Base-by-base conservation (phyloP, 2,113 vertebrate genomes). In the Anhinga rufa region DNA sequence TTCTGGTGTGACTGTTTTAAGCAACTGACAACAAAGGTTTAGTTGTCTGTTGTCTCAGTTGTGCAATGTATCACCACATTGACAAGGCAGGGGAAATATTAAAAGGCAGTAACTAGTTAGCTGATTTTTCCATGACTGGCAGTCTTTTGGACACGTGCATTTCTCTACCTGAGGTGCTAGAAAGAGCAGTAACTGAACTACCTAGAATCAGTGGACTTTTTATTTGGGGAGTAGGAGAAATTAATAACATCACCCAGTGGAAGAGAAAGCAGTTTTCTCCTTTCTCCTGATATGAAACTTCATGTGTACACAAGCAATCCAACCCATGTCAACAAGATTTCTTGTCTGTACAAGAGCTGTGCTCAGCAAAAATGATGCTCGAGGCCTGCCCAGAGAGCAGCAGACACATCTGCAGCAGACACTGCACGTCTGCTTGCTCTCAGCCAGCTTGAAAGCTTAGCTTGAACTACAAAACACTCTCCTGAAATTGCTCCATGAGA, bases 1-100 rank as follows among this genome's bases (percentile, higher is more conserved):
- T 92, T 92, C 64, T 83, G 88, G 76, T 71, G 88, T 26, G 86
- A 69, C 64, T 82, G 80, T 57, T 93, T 61, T 51, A 81, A 82
- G 95, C 42, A n/a, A 88, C 49, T 52, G 90, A 93, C 93, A 96
- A 44, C 75, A 83, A 77, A 81, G 85, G 75, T 82, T 94, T 28
- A 10, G 79, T 11, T 40, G 38, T 40, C 38, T 9, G 3, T 19
- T 2, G 9, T 38, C 54, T 90, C 71, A 0, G 10, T 4, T 68
- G 82, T 25, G 93, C 2, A 26, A 87, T 44, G 70, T 31, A 69
- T 74, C 85, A 61, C 71, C 32, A 4, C 49, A 9, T 29, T 10
- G 83, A 52, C 60, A 57, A 57, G 68, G 77, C 60, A 87, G 55
- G 36, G 54, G 18, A 54, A 51, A 62, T 68, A 75, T 21, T 28